Conservation (phyloP, 2,797 vertebrate genomes). For the Zenarchopterus dispar region DNA sequence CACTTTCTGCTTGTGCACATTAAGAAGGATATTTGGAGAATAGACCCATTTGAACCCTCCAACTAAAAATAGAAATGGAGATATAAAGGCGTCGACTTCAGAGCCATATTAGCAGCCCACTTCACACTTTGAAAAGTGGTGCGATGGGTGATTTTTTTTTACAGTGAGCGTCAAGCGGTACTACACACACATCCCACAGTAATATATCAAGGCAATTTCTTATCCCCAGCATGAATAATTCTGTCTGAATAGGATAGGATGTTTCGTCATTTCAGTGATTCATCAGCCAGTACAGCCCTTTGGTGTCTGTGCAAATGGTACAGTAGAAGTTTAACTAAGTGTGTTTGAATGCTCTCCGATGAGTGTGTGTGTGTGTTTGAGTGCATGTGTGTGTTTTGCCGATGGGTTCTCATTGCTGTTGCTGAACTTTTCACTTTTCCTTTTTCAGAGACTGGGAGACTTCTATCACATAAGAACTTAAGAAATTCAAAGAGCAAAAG, state of each 20-base stretch:
- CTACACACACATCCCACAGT: constrained; percentile 66
- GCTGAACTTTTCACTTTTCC: constrained; percentile 56
- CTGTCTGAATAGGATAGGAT: constrained; percentile 79
- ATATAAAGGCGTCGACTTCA: constrained; percentile 71
- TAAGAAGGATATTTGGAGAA: constrained; percentile 52
- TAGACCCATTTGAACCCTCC: constrained; percentile 55
- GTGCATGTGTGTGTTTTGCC: constrained; percentile 4
- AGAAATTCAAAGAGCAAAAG: constrained; percentile 18
- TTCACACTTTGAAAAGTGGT: constrained; percentile 75
- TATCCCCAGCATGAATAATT: constrained; percentile 82
- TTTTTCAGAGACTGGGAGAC: constrained; percentile 43
- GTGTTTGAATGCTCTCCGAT: constrained; percentile 30
- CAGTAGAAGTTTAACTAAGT: constrained; percentile 43
- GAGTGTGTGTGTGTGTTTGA: constrained; percentile 8
- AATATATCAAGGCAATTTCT: constrained; percentile 73
- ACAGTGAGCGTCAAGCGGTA: constrained; percentile 66
- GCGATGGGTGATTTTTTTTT: constrained; percentile 52
- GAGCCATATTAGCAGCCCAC: constrained; percentile 68
- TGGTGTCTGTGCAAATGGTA: constrained; percentile 51
- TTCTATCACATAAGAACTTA: constrained; percentile 29
- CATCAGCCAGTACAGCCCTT: constrained; percentile 68
- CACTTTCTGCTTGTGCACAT: constrained; percentile 34
- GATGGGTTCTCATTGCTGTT: constrained; percentile 48
- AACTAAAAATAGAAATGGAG: constrained; percentile 74
- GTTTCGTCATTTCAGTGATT: constrained; percentile 80